Evolutionary conservation across 2,113 vertebrate genomes (phyloP).

Genomic region (Diadophis punctatus): DNA sequence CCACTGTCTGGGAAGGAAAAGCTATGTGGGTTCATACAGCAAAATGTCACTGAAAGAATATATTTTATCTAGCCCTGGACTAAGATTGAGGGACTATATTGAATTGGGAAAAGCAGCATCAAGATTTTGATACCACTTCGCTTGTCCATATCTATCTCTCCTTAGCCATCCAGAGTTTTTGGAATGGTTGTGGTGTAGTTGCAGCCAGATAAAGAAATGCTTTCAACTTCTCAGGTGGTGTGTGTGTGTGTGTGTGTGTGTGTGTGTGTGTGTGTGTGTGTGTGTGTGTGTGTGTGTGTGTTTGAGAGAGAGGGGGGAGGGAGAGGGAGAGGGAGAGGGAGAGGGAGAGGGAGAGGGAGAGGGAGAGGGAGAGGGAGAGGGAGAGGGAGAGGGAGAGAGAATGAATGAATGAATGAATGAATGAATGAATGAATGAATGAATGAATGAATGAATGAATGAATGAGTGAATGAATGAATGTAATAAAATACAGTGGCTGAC

Average conservation of each 20-base stretch:
- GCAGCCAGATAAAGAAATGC: constrained; percentile 1
- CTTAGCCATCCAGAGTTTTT: neutral
- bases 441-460: too few relatives aligned
- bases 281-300: neutral
- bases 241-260: fast-evolving
- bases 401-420: too few relatives aligned
- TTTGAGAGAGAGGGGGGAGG: too few relatives aligned
- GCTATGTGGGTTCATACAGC: neutral
- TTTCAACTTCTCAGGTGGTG: neutral
- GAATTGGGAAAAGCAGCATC: neutral
- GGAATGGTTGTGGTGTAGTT: neutral
- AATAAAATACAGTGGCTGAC: neutral
- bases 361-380: too few relatives aligned
- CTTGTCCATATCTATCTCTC: neutral
- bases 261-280: too few relatives aligned
- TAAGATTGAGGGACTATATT: neutral
- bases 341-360: too few relatives aligned
- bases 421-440: too few relatives aligned
- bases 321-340: too few relatives aligned
- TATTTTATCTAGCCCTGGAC: neutral
- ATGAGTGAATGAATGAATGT: neutral
- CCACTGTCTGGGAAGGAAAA: neutral
- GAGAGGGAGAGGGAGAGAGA: too few relatives aligned
- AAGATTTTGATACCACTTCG: neutral
- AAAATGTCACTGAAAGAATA: neutral